Evolutionary conservation across 2,797 vertebrate genomes (phyloP).

Genomic region (Sebastes vulpes): DNA sequence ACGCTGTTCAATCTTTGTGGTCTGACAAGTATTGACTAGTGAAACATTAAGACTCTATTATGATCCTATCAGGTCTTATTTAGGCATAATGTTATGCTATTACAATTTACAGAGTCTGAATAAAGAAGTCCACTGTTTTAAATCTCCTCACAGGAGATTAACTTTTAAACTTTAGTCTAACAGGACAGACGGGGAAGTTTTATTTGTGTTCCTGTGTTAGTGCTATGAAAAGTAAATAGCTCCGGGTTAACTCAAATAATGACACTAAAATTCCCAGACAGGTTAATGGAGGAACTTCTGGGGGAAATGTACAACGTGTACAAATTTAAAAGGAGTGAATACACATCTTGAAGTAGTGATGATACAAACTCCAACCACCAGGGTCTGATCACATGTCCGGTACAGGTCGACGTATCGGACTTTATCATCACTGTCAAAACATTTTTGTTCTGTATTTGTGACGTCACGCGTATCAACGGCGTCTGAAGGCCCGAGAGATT

Average conservation of each 20-base stretch:
- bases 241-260: neutral
- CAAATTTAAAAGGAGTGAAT: slow-evolving; percentile 2
- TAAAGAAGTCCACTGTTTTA: slow-evolving; percentile 23
- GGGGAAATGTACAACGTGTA: slow-evolving; percentile 2
- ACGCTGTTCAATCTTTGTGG: neutral
- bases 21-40: neutral
- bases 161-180: neutral
- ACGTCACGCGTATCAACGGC: slow-evolving; percentile 79
- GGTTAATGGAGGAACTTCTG: neutral
- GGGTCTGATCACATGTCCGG: neutral
- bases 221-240: slow-evolving; percentile 6
- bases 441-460: rapidly evolving
- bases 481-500: slow-evolving; percentile 95
- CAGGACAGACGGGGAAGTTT: neutral
- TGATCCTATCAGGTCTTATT: neutral
- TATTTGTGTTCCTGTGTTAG: neutral
- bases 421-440: neutral
- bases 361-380: neutral
- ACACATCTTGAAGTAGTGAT: neutral
- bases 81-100: neutral
- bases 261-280: neutral
- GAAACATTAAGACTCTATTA: neutral
- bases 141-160: slow-evolving; percentile 3
- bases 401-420: neutral
- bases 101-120: slow-evolving; percentile 26